Conservation (phyloP, 2,797 vertebrate genomes). For the Epinephelus malabaricus region DNA sequence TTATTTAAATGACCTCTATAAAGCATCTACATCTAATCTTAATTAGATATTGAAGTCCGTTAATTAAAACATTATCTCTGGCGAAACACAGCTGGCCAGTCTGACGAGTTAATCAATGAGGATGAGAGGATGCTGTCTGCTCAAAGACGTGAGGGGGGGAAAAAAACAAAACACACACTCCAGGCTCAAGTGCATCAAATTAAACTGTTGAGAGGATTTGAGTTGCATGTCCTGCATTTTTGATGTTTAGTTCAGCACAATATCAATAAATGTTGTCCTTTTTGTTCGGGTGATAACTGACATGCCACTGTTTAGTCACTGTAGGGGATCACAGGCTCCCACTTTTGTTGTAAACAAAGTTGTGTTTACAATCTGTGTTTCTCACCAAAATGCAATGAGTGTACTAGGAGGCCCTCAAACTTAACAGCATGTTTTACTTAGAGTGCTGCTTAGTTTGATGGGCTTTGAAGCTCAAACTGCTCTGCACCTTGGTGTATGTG, state of each 20-base stretch:
- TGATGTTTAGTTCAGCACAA: slow-evolving; percentile 15
- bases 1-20: slow-evolving; percentile 80
- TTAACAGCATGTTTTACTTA: neutral
- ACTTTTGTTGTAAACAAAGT: neutral
- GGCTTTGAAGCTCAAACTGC: neutral
- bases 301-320: neutral
- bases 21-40: slow-evolving; percentile 85
- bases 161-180: slow-evolving; percentile 60
- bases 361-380: neutral
- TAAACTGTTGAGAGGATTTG: slow-evolving; percentile 69
- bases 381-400: neutral
- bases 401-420: neutral
- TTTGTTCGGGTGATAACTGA: neutral
- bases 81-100: slow-evolving; percentile 76
- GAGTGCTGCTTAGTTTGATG: neutral
- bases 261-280: slow-evolving; percentile 32
- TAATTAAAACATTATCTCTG: slow-evolving; percentile 87
- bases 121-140: slow-evolving; percentile 76
- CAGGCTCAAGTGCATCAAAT: slow-evolving; percentile 55
- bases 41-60: slow-evolving; percentile 86
- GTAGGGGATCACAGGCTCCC: neutral
- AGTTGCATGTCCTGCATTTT: slow-evolving; percentile 39
- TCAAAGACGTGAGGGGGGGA: slow-evolving; percentile 32
- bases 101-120: slow-evolving; percentile 81
- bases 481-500: neutral